Base-by-base conservation (phyloP, 2,113 vertebrate species). In the Catharus bicknelli region DNA sequence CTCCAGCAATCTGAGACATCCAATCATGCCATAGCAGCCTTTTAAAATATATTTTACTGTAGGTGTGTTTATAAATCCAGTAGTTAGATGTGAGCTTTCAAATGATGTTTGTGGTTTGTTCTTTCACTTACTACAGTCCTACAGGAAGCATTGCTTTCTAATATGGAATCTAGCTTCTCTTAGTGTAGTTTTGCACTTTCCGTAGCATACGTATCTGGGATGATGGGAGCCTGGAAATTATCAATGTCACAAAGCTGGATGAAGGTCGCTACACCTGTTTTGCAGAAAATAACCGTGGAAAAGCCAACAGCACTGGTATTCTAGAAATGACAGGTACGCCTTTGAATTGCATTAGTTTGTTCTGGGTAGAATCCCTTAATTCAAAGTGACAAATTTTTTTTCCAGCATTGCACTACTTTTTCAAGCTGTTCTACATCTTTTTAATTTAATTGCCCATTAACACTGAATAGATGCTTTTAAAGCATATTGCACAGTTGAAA, bases 261-360 rank as follows among this genome's bases (percentile, higher is more conserved):
- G 98, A 98, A 59, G 99, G 99, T 53, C 96, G 96, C 80, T 99
- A 99, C 77, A 99, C 99, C 3, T 99, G 99, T 94, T 99, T 99
- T 77, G 99, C 98, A 13, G 98, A 99, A 96, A 99, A 99, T 57
- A 98, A 99, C 83, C 96, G 97, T 95, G 99, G 99, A 50, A 99
- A 98, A 93, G 99, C 98, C 80, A 99, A 99, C 86, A 99, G 98
- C 96, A 99, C 98, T 2, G 98, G 98, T 77, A 97, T 97, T 47
- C 98, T 99, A 58, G 77, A 98, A 78, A 98, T 99, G 82, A 99
- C 98, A 98, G 99, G 99, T 98, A 97, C 96, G 91, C 38, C 42
- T 74, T 74, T 17, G 18, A 40, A 50, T 50, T 54, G 16, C 21
- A 30, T 68, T 75, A 3, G 5, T 88, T 87, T 66, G 10, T 73